Base-by-base conservation (phyloP, 2,113 vertebrate species). In the Etia nguti region DNA sequence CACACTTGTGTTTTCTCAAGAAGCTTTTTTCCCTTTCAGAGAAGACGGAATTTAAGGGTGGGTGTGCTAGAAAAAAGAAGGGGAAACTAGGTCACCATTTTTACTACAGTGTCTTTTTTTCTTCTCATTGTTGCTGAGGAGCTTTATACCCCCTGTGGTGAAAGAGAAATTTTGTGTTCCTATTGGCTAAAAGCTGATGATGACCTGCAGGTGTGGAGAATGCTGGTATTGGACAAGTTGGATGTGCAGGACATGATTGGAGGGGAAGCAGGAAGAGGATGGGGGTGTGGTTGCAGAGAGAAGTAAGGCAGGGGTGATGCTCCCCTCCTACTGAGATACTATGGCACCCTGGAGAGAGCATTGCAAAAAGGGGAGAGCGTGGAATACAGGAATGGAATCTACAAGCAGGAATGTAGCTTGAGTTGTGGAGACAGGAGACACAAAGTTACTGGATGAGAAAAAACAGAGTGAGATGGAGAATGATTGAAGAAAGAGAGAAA, bases 61-160 rank as follows among this genome's bases (percentile, higher is more conserved):
- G 80, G 90, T 88, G 87, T 80, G 83, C 56, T 56, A 22, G 46
- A 68, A 38, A 57, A 81, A 73, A 80, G 65, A 50, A 81, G 48
- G 18, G 75, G 90, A 93, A 94, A 92, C 83, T 95, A 93, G 94
- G 94, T 95, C 95, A 95, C 89, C 84, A 85, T 90, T 95, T 94
- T 95, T 93, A 95, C 94, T 91, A 95, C 87, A 87, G 90, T 90
- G 82, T 89, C 70, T 65, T 83, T 88, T 87, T 79, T 57, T 20
- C 79, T 82, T 56, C 16, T 84, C 85, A 91, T 93, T 95, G 95
- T 95, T 95, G 94, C 95, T 56, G 94, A 95, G 94, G 92, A 95
- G 95, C 89, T 95, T 93, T 93, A 82, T 79, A 88, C 88, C 92
- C 88, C 94, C 92, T 80, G 92, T 91, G 93, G 92, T 16, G 92